Evolutionary conservation across 2,113 vertebrate species (phyloP).

Genomic region (Cinclus mexicanus): DNA sequence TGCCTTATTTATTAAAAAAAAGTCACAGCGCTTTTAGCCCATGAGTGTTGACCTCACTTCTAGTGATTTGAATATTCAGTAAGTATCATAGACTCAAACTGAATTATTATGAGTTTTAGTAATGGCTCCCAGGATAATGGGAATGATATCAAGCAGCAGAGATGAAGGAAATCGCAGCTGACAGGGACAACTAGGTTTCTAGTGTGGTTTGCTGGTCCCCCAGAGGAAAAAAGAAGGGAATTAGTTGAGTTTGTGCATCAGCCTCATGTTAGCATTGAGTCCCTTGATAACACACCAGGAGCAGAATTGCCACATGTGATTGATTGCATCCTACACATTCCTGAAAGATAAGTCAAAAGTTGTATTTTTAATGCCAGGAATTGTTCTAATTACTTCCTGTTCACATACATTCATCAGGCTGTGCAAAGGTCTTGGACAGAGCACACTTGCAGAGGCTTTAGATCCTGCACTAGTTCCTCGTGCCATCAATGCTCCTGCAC

Average conservation of each 20-base stretch:
- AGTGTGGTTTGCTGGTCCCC: not conserved
- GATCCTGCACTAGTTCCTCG: not conserved
- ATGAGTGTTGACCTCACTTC: not conserved
- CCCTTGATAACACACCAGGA: not conserved
- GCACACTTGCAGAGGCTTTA: not conserved
- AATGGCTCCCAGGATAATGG: not conserved
- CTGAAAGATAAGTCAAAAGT: not conserved
- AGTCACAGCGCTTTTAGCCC: not conserved
- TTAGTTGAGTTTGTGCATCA: rapidly evolving
- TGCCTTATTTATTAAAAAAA: not conserved
- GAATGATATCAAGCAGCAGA: not conserved
- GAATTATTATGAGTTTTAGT: not conserved
- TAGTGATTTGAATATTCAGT: not conserved
- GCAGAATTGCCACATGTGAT: not conserved
- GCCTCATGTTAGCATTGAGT: too few relatives aligned
- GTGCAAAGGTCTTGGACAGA: not conserved
- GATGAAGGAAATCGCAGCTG: not conserved
- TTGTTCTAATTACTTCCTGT: not conserved
- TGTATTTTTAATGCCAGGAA: not conserved
- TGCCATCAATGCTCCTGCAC: not conserved
- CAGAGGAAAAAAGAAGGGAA: not conserved
- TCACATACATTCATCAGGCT: not conserved
- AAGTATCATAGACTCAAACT: not conserved
- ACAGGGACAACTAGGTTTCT: not conserved
- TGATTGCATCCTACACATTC: not conserved